These are phyloP conservation scores for Cataglyphis cursor DNA, from an alignment of 2,888 invertebrate genomes.

Conservation along the genomic window DNA sequence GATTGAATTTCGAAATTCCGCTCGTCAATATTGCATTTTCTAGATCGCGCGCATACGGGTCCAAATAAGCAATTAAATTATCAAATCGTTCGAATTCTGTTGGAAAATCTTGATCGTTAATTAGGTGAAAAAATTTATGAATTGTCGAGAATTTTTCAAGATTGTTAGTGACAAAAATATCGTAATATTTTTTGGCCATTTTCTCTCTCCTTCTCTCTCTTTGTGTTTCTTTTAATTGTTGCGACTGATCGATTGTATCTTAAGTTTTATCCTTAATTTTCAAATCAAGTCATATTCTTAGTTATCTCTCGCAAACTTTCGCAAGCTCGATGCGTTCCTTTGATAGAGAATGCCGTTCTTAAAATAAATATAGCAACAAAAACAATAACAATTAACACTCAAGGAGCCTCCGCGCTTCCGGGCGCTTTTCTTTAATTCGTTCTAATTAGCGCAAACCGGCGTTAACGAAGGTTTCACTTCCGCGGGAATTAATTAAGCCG, in stretches of 20 bases:
- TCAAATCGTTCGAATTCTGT: conserved; percentile 18
- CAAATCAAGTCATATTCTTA: background rate
- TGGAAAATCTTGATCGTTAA: background rate
- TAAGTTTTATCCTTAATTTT: background rate
- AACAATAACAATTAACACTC: conserved; percentile 49
- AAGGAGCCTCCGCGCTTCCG: background rate
- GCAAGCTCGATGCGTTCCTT: background rate
- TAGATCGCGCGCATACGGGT: conserved; percentile 36
- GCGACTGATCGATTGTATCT: background rate
- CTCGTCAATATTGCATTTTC: conserved; percentile 73
- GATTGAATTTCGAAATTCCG: conserved; percentile 81
- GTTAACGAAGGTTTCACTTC: conserved; percentile 84
- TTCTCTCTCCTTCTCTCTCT: too few relatives aligned
- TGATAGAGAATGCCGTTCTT: background rate
- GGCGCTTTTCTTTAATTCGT: conserved; percentile 76
- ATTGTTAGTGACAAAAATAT: background rate
- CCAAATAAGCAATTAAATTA: conserved; percentile 10
- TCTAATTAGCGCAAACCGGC: conserved; percentile 81
- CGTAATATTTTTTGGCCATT: background rate
- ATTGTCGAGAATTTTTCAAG: background rate
- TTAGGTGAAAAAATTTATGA: background rate
- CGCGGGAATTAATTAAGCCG: conserved; percentile 83
- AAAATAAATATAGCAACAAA: conserved; percentile 48
- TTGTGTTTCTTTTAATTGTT: background rate
- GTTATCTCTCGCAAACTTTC: conserved; percentile 13